A percentile compares a stretch with the other conserved stretches of the same genome.
Evolutionary conservation across 2,797 vertebrate species (phyloP).

Genomic region (Falco concolor): DNA sequence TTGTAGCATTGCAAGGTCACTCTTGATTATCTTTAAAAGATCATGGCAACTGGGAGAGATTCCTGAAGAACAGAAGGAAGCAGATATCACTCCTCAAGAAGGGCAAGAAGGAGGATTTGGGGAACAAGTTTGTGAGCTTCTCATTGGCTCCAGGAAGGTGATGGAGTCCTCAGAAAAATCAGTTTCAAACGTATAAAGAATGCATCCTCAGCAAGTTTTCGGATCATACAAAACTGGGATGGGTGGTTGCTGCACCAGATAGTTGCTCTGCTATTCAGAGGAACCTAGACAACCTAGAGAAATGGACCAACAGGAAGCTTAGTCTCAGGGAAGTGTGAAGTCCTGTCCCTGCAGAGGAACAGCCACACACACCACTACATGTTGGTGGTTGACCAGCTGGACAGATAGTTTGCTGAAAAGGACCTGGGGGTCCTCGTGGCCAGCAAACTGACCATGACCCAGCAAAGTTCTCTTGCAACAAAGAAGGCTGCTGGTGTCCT

Average conservation of each 20-base stretch:
- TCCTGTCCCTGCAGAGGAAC: background rate
- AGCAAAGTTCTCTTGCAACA: background rate
- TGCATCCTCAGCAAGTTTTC: background rate
- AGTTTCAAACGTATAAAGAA: background rate
- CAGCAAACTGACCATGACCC: background rate
- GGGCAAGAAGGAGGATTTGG: background rate
- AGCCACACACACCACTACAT: too few species aligned
- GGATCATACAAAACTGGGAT: background rate
- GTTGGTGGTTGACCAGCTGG: background rate
- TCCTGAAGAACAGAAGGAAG: background rate
- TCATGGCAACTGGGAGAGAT: background rate
- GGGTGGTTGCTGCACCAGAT: background rate
- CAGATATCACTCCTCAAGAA: background rate
- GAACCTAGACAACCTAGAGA: background rate
- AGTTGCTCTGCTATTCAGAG: background rate
- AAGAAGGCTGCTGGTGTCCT: background rate
- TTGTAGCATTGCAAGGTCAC: background rate
- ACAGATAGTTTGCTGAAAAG: background rate
- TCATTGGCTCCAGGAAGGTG: background rate
- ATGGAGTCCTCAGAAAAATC: background rate
- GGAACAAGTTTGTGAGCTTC: background rate
- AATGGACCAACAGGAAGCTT: background rate
- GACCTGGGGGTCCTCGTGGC: background rate
- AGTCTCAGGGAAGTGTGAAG: background rate
- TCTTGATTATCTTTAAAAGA: background rate